Conservation (phyloP, 2,888 invertebrate genomes). For the Syrista parreyssii region DNA sequence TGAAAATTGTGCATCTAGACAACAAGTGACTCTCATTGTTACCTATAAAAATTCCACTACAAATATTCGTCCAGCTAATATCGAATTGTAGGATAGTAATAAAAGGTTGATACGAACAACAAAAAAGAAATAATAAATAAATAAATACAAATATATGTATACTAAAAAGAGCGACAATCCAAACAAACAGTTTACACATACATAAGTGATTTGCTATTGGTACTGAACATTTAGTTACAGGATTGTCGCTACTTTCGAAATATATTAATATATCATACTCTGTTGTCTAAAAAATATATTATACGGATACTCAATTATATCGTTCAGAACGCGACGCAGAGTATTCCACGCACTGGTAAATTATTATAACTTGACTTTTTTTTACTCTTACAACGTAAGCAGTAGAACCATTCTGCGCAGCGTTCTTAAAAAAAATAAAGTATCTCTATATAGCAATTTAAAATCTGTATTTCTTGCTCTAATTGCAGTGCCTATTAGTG, state of each 20-base stretch:
- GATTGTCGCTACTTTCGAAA: not conserved
- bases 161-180: not conserved
- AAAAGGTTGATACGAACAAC: not conserved
- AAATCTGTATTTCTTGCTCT: not conserved
- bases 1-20: conserved; percentile 41
- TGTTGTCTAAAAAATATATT: not conserved
- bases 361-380: not conserved
- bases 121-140: conserved; percentile 23
- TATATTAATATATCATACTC: not conserved
- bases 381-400: not conserved
- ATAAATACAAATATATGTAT: conserved; percentile 27
- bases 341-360: not conserved
- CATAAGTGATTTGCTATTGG: not conserved
- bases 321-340: not conserved
- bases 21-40: conserved; percentile 40
- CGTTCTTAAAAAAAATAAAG: not conserved
- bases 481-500: conserved; percentile 25
- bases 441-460: not conserved
- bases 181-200: not conserved
- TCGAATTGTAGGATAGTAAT: not conserved
- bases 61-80: not conserved
- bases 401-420: not conserved
- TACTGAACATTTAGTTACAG: not conserved
- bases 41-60: conserved; percentile 14
- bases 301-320: not conserved